These are phyloP conservation scores for Dinocampus coccinellae DNA, from an alignment of 2,888 invertebrate species.

Conservation along the genomic window DNA sequence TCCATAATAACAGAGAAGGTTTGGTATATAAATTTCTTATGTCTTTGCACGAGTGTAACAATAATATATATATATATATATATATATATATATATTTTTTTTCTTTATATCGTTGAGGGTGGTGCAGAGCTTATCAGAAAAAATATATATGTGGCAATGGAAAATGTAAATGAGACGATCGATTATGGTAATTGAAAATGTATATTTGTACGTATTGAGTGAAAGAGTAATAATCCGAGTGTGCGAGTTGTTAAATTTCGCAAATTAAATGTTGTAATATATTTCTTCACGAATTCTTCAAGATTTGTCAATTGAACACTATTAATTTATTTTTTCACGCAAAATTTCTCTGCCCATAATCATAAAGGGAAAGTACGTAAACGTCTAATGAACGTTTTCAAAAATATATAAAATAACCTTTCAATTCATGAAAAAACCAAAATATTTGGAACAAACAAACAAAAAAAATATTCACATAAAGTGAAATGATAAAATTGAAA, in stretches of 20 bases:
- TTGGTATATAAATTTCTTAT: constrained; percentile 4
- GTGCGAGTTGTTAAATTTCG: too few species aligned
- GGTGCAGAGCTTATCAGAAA: background rate
- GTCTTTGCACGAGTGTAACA: constrained; percentile 9
- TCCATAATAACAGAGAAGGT: background rate
- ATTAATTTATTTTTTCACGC: too few species aligned
- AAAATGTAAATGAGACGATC: background rate
- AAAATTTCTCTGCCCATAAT: too few species aligned
- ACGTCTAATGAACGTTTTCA: too few species aligned
- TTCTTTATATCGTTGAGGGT: background rate
- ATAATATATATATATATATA: constrained; percentile 5
- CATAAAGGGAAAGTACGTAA: too few species aligned
- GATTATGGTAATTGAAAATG: background rate
- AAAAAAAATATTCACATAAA: too few species aligned
- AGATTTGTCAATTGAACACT: too few species aligned
- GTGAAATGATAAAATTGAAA: background rate
- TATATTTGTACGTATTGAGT: background rate
- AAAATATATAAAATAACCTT: too few species aligned
- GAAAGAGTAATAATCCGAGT: too few species aligned
- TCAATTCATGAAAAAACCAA: background rate
- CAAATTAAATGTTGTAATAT: too few species aligned
- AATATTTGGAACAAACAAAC: background rate
- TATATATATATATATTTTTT: too few species aligned
- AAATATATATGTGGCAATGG: background rate
- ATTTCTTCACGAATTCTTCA: too few species aligned